Evolutionary conservation across 2,888 invertebrate species (phyloP).

Genomic region (Andricus quercusramuli): DNA sequence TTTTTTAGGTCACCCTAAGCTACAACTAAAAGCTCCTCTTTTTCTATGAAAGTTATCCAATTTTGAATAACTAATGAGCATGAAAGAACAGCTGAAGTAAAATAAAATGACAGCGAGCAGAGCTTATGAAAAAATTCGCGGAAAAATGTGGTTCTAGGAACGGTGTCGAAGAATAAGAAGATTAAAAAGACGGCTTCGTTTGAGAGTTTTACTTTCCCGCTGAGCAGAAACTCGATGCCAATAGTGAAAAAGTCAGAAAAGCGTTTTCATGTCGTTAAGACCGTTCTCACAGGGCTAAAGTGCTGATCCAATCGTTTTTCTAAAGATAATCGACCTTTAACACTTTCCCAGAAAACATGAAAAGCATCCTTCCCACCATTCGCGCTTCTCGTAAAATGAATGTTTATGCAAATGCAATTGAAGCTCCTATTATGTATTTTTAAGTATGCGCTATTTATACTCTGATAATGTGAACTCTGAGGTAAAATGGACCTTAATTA

Average conservation of each 20-base stretch:
- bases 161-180: conserved; percentile 1
- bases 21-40: neutral
- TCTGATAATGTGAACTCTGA: neutral
- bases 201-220: conserved; percentile 18
- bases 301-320: conserved; percentile 2
- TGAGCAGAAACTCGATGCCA: conserved; percentile 5
- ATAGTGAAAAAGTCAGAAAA: conserved; percentile 11
- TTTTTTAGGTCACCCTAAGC: neutral
- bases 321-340: neutral
- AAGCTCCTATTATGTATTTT: neutral
- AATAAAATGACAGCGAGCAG: neutral
- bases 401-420: neutral
- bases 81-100: neutral
- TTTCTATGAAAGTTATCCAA: neutral
- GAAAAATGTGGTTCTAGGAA: conserved; percentile 2
- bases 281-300: neutral
- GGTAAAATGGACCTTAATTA: neutral
- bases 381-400: neutral
- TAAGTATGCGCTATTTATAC: neutral
- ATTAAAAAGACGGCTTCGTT: conserved; percentile 24
- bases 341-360: neutral
- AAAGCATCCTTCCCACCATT: neutral
- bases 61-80: neutral
- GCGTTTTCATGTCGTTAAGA: conserved; percentile 30
- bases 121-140: neutral